Conservation (phyloP, 1,140 invertebrate species). For the Belonocnema kinseyi region DNA sequence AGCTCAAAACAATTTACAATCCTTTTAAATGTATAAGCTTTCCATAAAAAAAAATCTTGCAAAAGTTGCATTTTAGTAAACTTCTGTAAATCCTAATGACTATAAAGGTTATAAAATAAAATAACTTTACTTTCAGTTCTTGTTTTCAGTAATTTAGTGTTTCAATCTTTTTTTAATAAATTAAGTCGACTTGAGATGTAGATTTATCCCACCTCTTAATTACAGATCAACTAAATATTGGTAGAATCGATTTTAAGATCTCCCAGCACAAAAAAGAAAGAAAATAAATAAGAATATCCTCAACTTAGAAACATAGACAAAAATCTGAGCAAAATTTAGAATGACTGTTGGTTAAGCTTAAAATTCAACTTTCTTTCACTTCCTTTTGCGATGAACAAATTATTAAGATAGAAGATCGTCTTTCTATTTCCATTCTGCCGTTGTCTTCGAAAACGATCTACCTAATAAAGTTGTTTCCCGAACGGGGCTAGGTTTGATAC, state of each 20-base stretch:
- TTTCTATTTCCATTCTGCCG: not conserved
- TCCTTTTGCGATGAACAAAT: not conserved
- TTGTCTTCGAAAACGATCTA: not conserved
- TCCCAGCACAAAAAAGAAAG: not conserved
- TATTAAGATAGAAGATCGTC: not conserved
- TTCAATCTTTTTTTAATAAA: not conserved
- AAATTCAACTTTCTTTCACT: not conserved
- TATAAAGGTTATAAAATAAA: too few relatives aligned
- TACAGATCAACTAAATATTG: not conserved
- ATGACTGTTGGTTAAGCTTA: not conserved
- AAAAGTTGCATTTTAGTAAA: too few relatives aligned
- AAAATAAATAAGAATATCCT: constrained; percentile 8
- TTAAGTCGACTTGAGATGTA: not conserved
- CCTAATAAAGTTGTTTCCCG: constrained; percentile 4
- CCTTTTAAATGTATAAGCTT: too few relatives aligned
- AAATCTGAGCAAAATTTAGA: not conserved
- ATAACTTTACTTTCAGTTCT: too few relatives aligned
- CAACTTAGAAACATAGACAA: not conserved
- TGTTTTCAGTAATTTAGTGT: too few relatives aligned
- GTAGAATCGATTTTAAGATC: not conserved
- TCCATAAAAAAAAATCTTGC: too few relatives aligned
- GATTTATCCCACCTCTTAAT: not conserved
- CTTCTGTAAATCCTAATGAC: too few relatives aligned
- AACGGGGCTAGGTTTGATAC: constrained; percentile 1
- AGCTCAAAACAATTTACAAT: too few relatives aligned